These are phyloP conservation scores for Zootoca vivipara DNA, from an alignment of 2,113 vertebrate genomes.

Conservation along the genomic window DNA sequence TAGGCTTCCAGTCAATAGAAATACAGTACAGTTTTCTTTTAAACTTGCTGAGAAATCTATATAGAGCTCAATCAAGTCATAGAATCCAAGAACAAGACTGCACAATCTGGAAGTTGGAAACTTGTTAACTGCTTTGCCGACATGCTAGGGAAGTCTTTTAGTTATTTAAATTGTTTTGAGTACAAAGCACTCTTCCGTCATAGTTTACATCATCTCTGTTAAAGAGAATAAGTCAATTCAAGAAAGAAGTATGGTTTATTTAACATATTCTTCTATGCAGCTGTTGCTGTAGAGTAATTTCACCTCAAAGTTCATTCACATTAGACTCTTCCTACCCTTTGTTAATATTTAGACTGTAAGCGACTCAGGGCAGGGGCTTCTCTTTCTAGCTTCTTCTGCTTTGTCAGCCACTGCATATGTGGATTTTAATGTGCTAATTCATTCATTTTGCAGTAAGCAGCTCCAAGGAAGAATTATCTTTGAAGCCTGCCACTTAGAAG, in stretches of 20 bases:
- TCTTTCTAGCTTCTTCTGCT: neutral
- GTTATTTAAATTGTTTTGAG: conserved; percentile 33
- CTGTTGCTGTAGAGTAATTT: neutral
- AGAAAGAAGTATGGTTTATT: neutral
- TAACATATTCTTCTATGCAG: conserved; percentile 1
- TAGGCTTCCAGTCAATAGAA: conserved; percentile 59
- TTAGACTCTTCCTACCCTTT: neutral
- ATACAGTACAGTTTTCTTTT: conserved; percentile 62
- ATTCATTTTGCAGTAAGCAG: neutral
- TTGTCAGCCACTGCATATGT: neutral
- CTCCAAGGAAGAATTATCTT: neutral
- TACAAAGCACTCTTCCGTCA: neutral
- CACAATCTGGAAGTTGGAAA: neutral
- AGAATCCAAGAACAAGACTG: conserved; percentile 26
- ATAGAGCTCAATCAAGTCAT: conserved; percentile 59
- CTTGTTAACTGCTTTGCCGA: conserved; percentile 26
- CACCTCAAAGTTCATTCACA: neutral
- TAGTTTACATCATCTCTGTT: neutral
- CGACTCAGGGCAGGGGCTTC: neutral
- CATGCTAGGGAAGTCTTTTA: conserved; percentile 22
- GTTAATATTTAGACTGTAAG: neutral
- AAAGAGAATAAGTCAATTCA: conserved; percentile 35
- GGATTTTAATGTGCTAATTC: neutral
- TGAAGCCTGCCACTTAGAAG: neutral
- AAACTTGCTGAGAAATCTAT: conserved; percentile 64